Percentiles rank a stretch among this genome's conserved stretches.
phyloP scores from a whole-genome alignment of 2,797 vertebrate genomes.

The Staurois parvus region DNA sequence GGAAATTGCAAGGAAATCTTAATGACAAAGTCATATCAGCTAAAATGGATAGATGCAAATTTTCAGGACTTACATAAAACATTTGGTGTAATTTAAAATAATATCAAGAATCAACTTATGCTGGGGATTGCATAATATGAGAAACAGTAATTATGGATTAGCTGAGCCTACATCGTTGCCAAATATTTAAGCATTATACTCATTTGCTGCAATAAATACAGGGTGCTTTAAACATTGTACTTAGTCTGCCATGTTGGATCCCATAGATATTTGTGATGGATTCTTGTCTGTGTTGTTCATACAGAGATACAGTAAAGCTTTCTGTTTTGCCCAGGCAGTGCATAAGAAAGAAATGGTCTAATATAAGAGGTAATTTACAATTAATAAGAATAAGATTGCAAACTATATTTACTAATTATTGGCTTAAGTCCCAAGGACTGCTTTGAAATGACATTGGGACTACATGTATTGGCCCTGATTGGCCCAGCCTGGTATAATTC shows the following conservation, averaged over 20 bases:
- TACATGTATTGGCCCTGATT: too few species aligned
- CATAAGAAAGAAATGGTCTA: neutral
- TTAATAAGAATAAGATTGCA: too few species aligned
- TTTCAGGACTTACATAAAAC: neutral
- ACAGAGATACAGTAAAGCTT: neutral
- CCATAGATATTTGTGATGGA: neutral
- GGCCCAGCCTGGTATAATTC: too few species aligned
- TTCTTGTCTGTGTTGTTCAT: neutral
- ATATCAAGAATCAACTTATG: neutral
- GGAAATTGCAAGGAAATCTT: slow-evolving; percentile 10
- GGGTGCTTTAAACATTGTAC: neutral
- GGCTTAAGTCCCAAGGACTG: too few species aligned
- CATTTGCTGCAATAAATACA: neutral
- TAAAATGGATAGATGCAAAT: neutral
- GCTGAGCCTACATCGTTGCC: neutral
- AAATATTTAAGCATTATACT: neutral
- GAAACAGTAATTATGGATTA: neutral
- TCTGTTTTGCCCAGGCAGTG: neutral
- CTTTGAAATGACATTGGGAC: too few species aligned
- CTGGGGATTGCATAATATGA: neutral
- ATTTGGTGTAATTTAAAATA: neutral
- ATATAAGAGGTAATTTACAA: neutral
- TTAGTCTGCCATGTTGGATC: neutral
- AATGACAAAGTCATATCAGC: neutral
- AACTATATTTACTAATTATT: too few species aligned